Conservation (phyloP, 2,888 invertebrate species). For the Xylocampa areola region DNA sequence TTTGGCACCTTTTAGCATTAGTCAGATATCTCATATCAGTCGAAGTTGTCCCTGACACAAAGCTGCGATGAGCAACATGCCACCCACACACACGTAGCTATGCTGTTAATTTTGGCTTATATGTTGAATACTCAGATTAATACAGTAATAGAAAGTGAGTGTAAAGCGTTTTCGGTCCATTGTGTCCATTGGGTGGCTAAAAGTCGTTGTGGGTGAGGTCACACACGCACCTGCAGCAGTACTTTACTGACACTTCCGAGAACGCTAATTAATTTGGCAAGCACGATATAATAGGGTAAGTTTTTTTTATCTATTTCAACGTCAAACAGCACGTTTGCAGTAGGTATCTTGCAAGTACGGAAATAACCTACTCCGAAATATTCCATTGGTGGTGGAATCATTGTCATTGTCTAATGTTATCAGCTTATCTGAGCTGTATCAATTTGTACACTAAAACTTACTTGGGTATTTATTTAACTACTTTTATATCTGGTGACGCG, state of each 20-base stretch:
- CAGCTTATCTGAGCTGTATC: not conserved
- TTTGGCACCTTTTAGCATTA: not conserved
- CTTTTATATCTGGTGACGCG: not conserved
- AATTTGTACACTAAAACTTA: too few relatives aligned
- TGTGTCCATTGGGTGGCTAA: not conserved
- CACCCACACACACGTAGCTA: not conserved
- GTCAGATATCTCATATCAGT: not conserved
- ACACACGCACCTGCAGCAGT: not conserved
- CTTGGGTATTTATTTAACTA: too few relatives aligned
- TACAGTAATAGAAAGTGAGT: slow-evolving; percentile 1
- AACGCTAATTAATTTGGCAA: too few relatives aligned
- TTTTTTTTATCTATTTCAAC: too few relatives aligned
- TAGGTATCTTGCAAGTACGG: not conserved
- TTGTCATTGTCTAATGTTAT: not conserved
- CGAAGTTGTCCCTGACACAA: not conserved
- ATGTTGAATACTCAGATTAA: too few relatives aligned
- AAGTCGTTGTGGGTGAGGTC: not conserved
- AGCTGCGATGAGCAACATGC: not conserved
- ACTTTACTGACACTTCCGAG: not conserved
- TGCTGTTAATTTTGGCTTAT: too few relatives aligned
- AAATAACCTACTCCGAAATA: not conserved
- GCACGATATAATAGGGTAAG: too few relatives aligned
- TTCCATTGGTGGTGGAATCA: slow-evolving; percentile 5
- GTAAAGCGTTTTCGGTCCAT: not conserved
- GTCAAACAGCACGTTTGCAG: too few relatives aligned